Percentiles rank a stretch among this genome's conserved stretches.
Evolutionary conservation across 2,113 vertebrate genomes (phyloP).

Genomic region (Eretmochelys imbricata): DNA sequence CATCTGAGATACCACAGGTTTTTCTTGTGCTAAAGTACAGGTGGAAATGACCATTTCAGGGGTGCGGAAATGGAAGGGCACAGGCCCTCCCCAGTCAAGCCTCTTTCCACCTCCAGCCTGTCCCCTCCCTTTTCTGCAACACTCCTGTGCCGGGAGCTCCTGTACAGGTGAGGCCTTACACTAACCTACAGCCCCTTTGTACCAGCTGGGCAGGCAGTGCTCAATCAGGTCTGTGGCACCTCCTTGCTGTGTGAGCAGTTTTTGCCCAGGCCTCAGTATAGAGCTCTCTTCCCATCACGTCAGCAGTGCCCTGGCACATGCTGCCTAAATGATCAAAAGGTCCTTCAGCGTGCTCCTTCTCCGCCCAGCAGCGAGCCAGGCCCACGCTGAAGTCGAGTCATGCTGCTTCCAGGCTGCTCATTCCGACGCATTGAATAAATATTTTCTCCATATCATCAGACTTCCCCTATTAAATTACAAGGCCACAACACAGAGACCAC

Average conservation of each 20-base stretch:
- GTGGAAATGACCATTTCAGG: not conserved
- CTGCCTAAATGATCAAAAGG: not conserved
- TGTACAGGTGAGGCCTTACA: not conserved
- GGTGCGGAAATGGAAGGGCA: not conserved
- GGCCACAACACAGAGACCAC: not conserved
- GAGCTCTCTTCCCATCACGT: not conserved
- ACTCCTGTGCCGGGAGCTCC: not conserved
- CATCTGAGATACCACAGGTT: not conserved
- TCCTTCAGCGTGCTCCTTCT: not conserved
- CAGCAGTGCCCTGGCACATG: not conserved
- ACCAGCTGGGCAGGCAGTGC: not conserved
- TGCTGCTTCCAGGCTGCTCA: not conserved
- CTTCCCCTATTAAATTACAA: constrained; percentile 33
- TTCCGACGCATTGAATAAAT: not conserved
- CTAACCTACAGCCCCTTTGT: not conserved
- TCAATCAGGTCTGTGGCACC: not conserved
- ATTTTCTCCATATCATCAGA: not conserved
- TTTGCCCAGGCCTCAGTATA: not conserved
- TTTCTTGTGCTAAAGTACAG: not conserved
- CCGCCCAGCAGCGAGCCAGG: not conserved
- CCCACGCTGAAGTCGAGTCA: not conserved
- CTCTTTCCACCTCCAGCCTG: not conserved
- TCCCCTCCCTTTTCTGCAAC: not conserved
- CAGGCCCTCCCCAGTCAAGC: not conserved
- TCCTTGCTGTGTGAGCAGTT: not conserved